Conservation (phyloP, 2,888 invertebrate species). For the Ochlodes sylvanus region DNA sequence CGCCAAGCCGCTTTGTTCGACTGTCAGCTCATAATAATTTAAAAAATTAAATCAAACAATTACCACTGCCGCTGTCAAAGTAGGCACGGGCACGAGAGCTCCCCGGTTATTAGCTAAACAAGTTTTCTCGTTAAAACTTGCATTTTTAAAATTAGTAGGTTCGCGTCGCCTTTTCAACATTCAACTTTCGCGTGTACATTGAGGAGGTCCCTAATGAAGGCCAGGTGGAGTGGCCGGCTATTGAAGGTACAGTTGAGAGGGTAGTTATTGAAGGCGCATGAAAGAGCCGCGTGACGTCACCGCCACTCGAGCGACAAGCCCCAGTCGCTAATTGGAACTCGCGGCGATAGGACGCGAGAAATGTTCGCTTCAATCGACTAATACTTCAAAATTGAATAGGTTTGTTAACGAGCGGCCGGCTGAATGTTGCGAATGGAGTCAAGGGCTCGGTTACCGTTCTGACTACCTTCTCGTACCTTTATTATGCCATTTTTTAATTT, state of each 20-base stretch:
- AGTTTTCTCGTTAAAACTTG: conserved; percentile 77
- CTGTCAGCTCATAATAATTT: conserved; percentile 76
- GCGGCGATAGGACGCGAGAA: conserved; percentile 80
- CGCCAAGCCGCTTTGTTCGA: conserved; percentile 69
- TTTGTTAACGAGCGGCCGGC: conserved; percentile 80
- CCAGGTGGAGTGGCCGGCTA: conserved; percentile 81
- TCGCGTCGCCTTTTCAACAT: conserved; percentile 69
- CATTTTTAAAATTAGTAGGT: conserved; percentile 72
- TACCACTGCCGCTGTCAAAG: conserved; percentile 44
- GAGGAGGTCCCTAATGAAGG: conserved; percentile 79
- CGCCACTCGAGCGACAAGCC: conserved; percentile 77
- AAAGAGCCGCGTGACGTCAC: conserved; percentile 82
- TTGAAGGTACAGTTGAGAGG: conserved; percentile 81
- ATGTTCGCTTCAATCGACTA: conserved; percentile 80
- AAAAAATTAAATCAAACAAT: conserved; percentile 73
- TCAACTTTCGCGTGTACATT: conserved; percentile 69
- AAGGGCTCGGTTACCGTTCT: conserved; percentile 65
- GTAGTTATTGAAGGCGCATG: conserved; percentile 82
- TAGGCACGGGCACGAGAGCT: conserved; percentile 43
- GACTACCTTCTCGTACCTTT: conserved; percentile 53
- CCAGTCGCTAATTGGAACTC: conserved; percentile 84
- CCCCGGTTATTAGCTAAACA: conserved; percentile 75
- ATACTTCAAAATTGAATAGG: conserved; percentile 82
- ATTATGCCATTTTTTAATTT: conserved; percentile 48
- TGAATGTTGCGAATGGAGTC: conserved; percentile 73